Evolutionary conservation across 2,113 vertebrate species (phyloP).

Genomic region (Dunckerocampus dactyliophorus): DNA sequence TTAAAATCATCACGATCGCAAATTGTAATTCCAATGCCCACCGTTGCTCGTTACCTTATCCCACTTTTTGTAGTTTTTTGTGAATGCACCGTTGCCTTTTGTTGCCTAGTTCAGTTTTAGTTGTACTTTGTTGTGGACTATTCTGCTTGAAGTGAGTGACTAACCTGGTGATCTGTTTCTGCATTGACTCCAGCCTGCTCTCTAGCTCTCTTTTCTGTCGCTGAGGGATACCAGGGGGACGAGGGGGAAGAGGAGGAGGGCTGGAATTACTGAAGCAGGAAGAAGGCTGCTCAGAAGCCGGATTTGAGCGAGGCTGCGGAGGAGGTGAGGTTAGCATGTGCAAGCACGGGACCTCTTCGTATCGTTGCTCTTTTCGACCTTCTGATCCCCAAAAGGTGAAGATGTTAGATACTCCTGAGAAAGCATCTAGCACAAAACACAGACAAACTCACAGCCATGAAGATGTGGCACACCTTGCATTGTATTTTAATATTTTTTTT

Average conservation of each 20-base stretch:
- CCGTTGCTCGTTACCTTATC: no score
- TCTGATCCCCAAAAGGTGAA: conserved; percentile 90
- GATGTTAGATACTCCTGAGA: conserved; percentile 90
- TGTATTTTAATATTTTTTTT: no score
- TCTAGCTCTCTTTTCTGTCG: conserved; percentile 78
- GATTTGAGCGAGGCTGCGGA: conserved; percentile 33
- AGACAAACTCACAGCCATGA: conserved; percentile 24
- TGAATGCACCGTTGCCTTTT: no score
- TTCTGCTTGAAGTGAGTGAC: no score
- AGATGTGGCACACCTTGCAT: not conserved
- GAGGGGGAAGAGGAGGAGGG: conserved; percentile 59
- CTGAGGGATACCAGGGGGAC: conserved; percentile 67
- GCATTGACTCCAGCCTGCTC: conserved; percentile 81
- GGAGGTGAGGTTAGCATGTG: conserved; percentile 70
- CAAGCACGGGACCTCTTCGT: conserved; percentile 83
- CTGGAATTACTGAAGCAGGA: conserved; percentile 41
- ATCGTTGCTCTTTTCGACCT: conserved; percentile 76
- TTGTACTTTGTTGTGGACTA: no score
- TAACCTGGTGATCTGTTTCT: conserved; percentile 88
- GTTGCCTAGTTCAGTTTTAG: no score
- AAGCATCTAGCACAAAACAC: conserved; percentile 67
- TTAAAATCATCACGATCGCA: no score
- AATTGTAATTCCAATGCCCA: no score
- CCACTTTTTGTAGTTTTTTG: no score
- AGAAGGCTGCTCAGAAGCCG: conserved; percentile 60